phyloP scores from a whole-genome alignment of 2,113 vertebrate species.

The Rhinopithecus roxellana region DNA sequence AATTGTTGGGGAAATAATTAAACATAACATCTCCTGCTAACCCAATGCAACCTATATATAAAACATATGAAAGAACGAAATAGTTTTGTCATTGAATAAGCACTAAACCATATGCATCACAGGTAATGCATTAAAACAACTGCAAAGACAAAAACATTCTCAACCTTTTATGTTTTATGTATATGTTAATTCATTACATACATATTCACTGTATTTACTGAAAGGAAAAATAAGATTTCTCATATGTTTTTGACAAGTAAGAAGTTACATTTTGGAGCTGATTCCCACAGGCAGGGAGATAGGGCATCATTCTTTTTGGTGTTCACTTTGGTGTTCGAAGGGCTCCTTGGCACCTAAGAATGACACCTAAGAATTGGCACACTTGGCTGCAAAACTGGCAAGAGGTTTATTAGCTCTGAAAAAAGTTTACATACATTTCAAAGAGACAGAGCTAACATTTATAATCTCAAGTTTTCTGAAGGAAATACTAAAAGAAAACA shows the following conservation, averaged over 20 bases:
- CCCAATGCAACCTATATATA: neutral
- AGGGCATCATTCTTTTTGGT: neutral
- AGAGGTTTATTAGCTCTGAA: slow-evolving; percentile 29
- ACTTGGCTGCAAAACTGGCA: neutral
- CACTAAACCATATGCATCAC: neutral
- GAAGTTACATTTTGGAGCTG: neutral
- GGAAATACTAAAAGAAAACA: slow-evolving; percentile 40
- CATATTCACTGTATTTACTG: neutral
- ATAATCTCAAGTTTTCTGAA: slow-evolving; percentile 14
- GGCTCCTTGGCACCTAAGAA: neutral
- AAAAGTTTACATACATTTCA: neutral
- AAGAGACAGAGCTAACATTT: slow-evolving; percentile 25
- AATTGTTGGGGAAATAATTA: slow-evolving; percentile 25
- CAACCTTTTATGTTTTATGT: neutral
- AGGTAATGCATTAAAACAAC: neutral
- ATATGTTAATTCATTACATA: neutral
- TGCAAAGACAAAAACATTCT: neutral
- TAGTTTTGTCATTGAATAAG: neutral
- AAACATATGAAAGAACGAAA: neutral
- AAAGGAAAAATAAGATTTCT: neutral
- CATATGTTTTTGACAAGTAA: neutral
- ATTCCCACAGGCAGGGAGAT: neutral
- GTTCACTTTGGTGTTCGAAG: neutral
- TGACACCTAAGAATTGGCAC: neutral
- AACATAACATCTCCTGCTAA: slow-evolving; percentile 31